Percentiles rank a stretch among this genome's conserved stretches.
Conservation (phyloP, 2,888 invertebrate species). For the Conomelus anceps region DNA sequence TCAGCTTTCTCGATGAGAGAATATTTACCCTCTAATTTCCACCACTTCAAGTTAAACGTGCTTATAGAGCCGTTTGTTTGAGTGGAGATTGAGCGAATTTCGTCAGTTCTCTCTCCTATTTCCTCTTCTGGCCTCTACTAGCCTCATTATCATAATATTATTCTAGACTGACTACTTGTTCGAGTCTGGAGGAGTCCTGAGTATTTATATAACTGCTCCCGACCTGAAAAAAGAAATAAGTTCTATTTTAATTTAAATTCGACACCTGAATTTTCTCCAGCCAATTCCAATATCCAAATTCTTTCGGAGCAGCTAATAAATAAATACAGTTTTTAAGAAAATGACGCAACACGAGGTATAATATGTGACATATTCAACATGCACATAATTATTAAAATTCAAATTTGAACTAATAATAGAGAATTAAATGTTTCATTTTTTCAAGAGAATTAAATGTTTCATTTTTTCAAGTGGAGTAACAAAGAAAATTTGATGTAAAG, state of each 20-base stretch:
- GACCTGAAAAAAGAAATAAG: not conserved
- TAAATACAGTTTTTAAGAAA: too few species aligned
- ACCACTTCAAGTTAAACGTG: not conserved
- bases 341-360: too few species aligned
- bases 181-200: not conserved
- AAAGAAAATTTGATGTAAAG: too few species aligned
- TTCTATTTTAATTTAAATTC: not conserved
- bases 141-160: not conserved
- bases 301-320: not conserved
- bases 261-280: not conserved
- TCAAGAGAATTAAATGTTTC: too few species aligned
- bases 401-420: too few species aligned
- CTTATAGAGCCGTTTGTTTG: not conserved
- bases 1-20: slow-evolving; percentile 2
- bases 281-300: not conserved
- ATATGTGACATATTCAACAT: not conserved
- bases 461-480: too few species aligned
- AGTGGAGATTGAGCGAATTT: not conserved
- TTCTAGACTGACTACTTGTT: not conserved
- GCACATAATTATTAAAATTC: too few species aligned
- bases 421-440: too few species aligned
- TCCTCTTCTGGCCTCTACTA: not conserved
- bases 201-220: not conserved
- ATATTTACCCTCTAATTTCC: slow-evolving; percentile 3
- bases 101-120: not conserved